These are phyloP conservation scores for Apaloderma vittatum DNA, from an alignment of 2,113 vertebrate species.

Conservation along the genomic window DNA sequence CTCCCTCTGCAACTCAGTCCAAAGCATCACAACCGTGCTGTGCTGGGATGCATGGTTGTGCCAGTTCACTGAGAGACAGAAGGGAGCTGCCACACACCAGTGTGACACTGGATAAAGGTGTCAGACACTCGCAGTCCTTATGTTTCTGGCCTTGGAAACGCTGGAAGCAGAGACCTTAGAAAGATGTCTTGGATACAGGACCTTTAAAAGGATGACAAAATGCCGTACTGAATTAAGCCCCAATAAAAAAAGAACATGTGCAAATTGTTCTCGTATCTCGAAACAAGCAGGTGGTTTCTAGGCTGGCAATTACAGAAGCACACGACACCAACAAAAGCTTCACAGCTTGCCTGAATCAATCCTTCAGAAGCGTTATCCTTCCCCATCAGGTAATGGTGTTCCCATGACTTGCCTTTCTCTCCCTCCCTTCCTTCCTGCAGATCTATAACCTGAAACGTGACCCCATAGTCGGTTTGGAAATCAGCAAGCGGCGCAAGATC, in stretches of 20 bases:
- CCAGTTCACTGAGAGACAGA: background rate
- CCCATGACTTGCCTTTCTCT: background rate
- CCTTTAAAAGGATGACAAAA: background rate
- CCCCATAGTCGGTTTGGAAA: background rate
- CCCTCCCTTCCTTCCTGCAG: background rate
- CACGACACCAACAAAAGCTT: background rate
- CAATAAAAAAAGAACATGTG: background rate
- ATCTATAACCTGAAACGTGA: constrained; percentile 18
- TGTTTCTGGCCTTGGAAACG: background rate
- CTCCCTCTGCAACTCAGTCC: background rate
- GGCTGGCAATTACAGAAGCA: background rate
- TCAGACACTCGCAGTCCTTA: background rate
- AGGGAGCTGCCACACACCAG: background rate
- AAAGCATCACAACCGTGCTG: background rate
- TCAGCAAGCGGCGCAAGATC: background rate
- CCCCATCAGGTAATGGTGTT: background rate
- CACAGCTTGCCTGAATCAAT: constrained; percentile 29
- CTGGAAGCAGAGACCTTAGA: background rate
- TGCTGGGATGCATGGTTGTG: background rate
- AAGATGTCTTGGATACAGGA: background rate
- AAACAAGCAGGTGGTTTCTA: background rate
- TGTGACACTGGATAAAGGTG: background rate
- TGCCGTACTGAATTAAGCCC: background rate
- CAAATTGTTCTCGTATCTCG: background rate
- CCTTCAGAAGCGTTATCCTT: background rate